phyloP scores from a whole-genome alignment of 2,888 invertebrate genomes.

The Agrochola macilenta region DNA sequence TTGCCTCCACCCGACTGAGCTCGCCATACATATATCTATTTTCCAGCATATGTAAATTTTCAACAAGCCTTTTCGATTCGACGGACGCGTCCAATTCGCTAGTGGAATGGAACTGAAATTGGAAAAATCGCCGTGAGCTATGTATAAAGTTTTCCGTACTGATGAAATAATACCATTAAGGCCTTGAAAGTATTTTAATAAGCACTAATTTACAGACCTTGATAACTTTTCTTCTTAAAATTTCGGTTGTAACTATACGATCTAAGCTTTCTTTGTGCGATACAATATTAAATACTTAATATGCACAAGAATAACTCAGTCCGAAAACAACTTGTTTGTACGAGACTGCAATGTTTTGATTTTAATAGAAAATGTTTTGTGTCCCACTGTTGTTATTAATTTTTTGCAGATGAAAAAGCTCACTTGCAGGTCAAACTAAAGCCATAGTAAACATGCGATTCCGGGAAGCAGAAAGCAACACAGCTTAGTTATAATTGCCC shows the following conservation, averaged over 20 bases:
- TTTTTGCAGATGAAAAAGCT: background rate
- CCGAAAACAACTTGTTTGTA: too few relatives aligned
- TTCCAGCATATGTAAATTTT: constrained; percentile 87
- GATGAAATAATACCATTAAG: constrained; percentile 62
- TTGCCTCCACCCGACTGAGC: constrained; percentile 80
- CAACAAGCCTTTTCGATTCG: constrained; percentile 87
- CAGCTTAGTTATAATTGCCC: background rate
- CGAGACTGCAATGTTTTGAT: background rate
- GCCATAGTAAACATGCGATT: constrained; percentile 2
- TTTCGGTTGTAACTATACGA: background rate
- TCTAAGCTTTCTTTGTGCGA: background rate
- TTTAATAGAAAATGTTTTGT: background rate
- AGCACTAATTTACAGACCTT: background rate
- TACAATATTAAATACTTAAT: background rate
- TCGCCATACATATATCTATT: constrained; percentile 76
- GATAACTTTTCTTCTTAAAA: background rate
- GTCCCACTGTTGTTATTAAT: background rate
- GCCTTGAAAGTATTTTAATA: constrained; percentile 6
- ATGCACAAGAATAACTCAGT: too few relatives aligned
- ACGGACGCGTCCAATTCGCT: constrained; percentile 85
- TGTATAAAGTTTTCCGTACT: constrained; percentile 68
- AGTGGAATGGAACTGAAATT: constrained; percentile 84
- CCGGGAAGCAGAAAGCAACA: background rate
- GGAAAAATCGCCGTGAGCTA: constrained; percentile 82
- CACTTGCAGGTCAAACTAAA: background rate